A percentile compares a stretch with the other conserved stretches of the same genome.
Conservation (phyloP, 2,888 invertebrate species). For the Trachelus tabidus region DNA sequence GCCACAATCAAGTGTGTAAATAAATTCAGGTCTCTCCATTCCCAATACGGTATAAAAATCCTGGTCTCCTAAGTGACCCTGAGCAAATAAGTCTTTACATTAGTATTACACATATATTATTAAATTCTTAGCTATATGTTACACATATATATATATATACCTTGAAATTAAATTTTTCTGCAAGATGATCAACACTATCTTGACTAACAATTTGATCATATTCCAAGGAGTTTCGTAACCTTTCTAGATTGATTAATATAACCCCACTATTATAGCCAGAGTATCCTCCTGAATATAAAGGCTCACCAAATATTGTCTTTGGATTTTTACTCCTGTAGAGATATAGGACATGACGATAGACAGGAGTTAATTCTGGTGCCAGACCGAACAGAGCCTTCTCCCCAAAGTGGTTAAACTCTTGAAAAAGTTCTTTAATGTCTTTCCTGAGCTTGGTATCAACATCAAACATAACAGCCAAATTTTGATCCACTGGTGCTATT, state of each 20-base stretch:
- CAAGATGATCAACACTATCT: conserved; percentile 69
- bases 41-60: conserved; percentile 81
- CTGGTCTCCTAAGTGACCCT: conserved; percentile 85
- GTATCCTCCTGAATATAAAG: conserved; percentile 68
- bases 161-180: conserved; percentile 74
- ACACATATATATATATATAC: conserved; percentile 38
- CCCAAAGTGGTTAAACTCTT: conserved; percentile 76
- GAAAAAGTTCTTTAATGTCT: conserved; percentile 75
- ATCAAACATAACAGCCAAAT: conserved; percentile 78
- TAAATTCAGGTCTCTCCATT: conserved; percentile 76
- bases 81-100: conserved; percentile 23
- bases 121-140: background rate
- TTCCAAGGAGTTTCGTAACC: conserved; percentile 72
- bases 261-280: conserved; percentile 88
- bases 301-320: conserved; percentile 72
- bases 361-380: conserved; percentile 80
- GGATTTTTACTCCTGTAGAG: conserved; percentile 74
- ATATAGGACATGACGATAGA: conserved; percentile 80
- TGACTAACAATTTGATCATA: conserved; percentile 72
- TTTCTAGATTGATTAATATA: conserved; percentile 76
- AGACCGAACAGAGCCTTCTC: conserved; percentile 76
- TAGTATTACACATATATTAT: background rate
- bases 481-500: conserved; percentile 73
- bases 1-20: conserved; percentile 79
- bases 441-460: conserved; percentile 80